phyloP scores from a whole-genome alignment of 2,797 vertebrate genomes.

The Sternarchorhynchus goeldii region DNA sequence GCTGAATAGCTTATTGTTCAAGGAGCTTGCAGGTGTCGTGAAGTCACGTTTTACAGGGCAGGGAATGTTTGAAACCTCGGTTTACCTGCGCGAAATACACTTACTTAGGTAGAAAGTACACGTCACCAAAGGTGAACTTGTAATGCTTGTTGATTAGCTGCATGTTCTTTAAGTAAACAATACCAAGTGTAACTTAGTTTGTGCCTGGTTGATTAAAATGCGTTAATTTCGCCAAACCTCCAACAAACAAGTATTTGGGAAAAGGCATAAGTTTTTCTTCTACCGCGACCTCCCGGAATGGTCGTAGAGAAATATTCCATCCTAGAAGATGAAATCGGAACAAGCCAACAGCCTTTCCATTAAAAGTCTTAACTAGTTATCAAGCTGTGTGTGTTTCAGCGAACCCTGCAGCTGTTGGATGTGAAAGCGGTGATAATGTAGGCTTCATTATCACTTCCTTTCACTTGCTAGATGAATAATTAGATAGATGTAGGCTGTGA shows the following conservation, averaged over 20 bases:
- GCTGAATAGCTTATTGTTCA: background rate
- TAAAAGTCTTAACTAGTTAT: too few species aligned
- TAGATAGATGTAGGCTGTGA: background rate
- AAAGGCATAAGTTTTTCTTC: background rate
- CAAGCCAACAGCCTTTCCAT: background rate
- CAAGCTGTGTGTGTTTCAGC: too few species aligned
- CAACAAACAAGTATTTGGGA: background rate
- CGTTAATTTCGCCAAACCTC: background rate
- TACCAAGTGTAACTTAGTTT: background rate
- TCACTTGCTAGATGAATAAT: background rate
- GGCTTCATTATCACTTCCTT: background rate
- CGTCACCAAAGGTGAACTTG: background rate
- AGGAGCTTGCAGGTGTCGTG: background rate
- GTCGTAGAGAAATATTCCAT: background rate
- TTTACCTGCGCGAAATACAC: background rate
- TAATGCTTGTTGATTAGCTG: too few species aligned
- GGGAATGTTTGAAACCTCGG: background rate
- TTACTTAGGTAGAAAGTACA: background rate
- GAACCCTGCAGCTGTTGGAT: background rate
- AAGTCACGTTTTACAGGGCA: too few species aligned
- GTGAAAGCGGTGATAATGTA: background rate
- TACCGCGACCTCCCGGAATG: background rate
- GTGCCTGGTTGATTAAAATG: too few species aligned
- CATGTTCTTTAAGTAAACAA: background rate
- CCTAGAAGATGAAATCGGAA: background rate